Percentiles rank a stretch among this genome's conserved stretches.
Evolutionary conservation across 2,888 invertebrate genomes (phyloP).

Genomic region (Pseudanteris insignis): DNA sequence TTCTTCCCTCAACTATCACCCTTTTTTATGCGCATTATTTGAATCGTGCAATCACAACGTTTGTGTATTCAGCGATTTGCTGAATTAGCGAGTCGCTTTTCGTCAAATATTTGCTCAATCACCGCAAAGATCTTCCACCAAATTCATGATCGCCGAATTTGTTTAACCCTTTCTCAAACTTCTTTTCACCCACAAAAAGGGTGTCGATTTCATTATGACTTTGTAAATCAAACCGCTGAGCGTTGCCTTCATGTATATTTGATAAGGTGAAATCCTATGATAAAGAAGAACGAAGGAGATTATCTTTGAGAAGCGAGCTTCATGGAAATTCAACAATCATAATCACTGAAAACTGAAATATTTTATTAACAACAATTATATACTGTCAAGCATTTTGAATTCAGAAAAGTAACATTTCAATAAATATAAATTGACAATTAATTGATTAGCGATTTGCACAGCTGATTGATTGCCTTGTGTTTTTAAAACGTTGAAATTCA

Average conservation of each 20-base stretch:
- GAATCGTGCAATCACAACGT: slow-evolving; percentile 20
- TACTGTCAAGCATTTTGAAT: too few species aligned
- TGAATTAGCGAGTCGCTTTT: slow-evolving; percentile 50
- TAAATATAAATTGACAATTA: too few species aligned
- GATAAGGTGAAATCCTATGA: too few species aligned
- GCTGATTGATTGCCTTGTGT: slow-evolving; percentile 1
- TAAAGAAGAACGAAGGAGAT: too few species aligned
- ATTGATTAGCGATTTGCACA: too few species aligned
- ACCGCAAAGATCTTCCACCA: slow-evolving; percentile 64
- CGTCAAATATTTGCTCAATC: slow-evolving; percentile 66
- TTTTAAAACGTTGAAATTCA: slow-evolving; percentile 10
- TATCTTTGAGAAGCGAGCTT: too few species aligned
- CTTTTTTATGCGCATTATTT: slow-evolving; percentile 10
- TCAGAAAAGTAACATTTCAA: too few species aligned
- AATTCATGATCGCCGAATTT: slow-evolving; percentile 56
- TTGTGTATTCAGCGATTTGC: slow-evolving; percentile 43
- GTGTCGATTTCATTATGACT: slow-evolving; percentile 40
- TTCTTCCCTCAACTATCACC: too few species aligned
- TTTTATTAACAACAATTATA: too few species aligned
- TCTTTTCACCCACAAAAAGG: slow-evolving; percentile 9
- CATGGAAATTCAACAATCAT: too few species aligned
- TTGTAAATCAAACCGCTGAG: slow-evolving; percentile 48
- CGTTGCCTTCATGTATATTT: slow-evolving; percentile 49
- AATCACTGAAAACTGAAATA: too few species aligned
- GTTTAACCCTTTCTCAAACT: slow-evolving; percentile 29